Evolutionary conservation across 2,113 vertebrate genomes (phyloP).

Genomic region (Periophthalmodon schlosseri): DNA sequence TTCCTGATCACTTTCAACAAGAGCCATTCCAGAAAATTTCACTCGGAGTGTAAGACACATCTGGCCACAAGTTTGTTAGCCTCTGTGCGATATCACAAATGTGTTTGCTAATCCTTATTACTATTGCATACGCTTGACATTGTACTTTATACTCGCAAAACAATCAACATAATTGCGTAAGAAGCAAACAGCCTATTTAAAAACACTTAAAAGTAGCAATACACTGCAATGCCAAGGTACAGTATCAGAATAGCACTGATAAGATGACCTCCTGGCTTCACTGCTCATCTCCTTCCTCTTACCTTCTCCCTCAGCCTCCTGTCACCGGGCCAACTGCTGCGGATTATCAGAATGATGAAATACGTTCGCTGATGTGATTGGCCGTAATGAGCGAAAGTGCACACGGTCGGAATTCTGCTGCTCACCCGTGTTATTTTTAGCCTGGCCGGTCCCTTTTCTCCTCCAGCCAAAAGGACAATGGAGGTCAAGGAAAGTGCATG

Average conservation of each 20-base stretch:
- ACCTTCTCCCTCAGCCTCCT: slow-evolving; percentile 10
- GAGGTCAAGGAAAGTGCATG: slow-evolving; percentile 64
- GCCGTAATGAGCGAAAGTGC: slow-evolving; percentile 31
- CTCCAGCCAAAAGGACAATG: slow-evolving; percentile 41
- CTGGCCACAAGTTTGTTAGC: no score
- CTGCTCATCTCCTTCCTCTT: slow-evolving; percentile 22
- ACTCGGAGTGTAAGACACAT: no score
- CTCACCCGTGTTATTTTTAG: slow-evolving; percentile 38
- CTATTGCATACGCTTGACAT: no score
- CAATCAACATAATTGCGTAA: not conserved
- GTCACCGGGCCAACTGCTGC: slow-evolving; percentile 17
- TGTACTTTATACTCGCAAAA: no score
- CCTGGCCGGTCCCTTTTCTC: slow-evolving; percentile 36
- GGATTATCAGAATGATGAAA: slow-evolving; percentile 20
- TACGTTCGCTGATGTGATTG: slow-evolving; percentile 19
- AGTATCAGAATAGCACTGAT: slow-evolving; percentile 19
- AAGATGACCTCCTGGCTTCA: slow-evolving; percentile 27
- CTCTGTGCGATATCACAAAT: no score
- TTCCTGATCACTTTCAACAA: no score
- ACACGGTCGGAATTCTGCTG: slow-evolving; percentile 16
- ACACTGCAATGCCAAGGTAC: not conserved
- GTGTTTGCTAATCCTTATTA: no score
- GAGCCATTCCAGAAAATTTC: no score
- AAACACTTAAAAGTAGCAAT: not conserved
- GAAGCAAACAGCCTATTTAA: not conserved